phyloP scores from a whole-genome alignment of 1,140 invertebrate species.

The Danaus melanippus region DNA sequence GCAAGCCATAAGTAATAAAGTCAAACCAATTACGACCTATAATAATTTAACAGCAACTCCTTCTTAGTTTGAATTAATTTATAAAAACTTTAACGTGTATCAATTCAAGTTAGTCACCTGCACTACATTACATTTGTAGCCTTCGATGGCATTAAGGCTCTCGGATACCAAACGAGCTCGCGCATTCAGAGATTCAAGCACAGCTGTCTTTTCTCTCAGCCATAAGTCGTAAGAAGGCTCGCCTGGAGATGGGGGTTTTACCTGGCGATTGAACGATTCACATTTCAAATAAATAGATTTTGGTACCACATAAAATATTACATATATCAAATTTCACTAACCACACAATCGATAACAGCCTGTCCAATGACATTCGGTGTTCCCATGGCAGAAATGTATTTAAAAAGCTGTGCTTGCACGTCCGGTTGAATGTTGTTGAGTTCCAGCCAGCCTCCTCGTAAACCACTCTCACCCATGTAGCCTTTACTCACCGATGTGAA shows the following conservation, averaged over 20 bases:
- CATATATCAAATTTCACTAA: conserved; percentile 34
- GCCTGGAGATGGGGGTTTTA: conserved; percentile 32
- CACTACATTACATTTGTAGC: conserved; percentile 32
- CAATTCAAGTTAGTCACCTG: too few species aligned
- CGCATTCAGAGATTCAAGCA: conserved; percentile 26
- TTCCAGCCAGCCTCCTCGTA: conserved; percentile 95
- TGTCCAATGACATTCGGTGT: conserved; percentile 96
- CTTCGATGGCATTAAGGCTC: conserved; percentile 36
- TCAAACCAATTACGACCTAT: too few species aligned
- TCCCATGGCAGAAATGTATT: conserved; percentile 93
- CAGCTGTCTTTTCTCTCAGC: conserved; percentile 16
- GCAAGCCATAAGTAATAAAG: too few species aligned
- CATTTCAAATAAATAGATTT: not conserved
- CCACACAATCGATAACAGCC: conserved; percentile 79
- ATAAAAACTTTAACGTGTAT: too few species aligned
- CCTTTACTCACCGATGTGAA: conserved; percentile 98
- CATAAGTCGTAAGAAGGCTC: conserved; percentile 34
- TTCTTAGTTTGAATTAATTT: too few species aligned
- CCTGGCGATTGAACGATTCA: conserved; percentile 14
- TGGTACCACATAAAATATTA: not conserved
- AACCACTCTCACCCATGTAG: conserved; percentile 92
- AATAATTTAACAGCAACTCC: too few species aligned
- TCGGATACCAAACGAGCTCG: conserved; percentile 25
- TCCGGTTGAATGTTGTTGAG: conserved; percentile 88
- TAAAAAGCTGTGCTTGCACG: conserved; percentile 90